Conservation (phyloP, 2,888 invertebrate genomes). For the Drosophila nr. perissopoda region DNA sequence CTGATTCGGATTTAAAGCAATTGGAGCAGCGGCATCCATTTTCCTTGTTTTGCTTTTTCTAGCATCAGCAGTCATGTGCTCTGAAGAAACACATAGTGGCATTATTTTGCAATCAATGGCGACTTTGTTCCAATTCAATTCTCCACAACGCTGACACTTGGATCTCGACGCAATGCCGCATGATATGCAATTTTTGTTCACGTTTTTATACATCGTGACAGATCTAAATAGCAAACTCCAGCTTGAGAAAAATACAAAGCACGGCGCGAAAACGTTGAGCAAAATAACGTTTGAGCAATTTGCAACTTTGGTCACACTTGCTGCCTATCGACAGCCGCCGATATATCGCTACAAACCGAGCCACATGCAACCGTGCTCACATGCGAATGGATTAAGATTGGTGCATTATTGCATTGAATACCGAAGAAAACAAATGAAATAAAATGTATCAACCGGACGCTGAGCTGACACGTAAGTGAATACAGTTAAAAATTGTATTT, state of each 20-base stretch:
- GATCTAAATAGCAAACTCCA: neutral
- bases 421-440: neutral
- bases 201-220: neutral
- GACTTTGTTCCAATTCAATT: conserved; percentile 43
- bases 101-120: conserved; percentile 52
- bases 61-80: neutral
- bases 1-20: neutral
- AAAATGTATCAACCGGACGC: conserved; percentile 1
- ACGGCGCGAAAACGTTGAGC: accelerated
- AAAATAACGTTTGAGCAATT: no score
- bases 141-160: conserved; percentile 62
- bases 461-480: neutral
- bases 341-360: neutral
- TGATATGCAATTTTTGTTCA: conserved; percentile 32
- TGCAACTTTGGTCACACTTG: neutral
- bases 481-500: neutral
- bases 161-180: conserved; percentile 23
- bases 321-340: neutral
- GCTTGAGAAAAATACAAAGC: no score
- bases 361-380: conserved; percentile 5
- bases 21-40: neutral
- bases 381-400: neutral
- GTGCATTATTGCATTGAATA: neutral
- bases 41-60: neutral
- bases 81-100: conserved; percentile 30